Percentiles rank a stretch among this genome's conserved stretches.
phyloP scores from a whole-genome alignment of 2,113 vertebrate species.

The Meleagris gallopavo region DNA sequence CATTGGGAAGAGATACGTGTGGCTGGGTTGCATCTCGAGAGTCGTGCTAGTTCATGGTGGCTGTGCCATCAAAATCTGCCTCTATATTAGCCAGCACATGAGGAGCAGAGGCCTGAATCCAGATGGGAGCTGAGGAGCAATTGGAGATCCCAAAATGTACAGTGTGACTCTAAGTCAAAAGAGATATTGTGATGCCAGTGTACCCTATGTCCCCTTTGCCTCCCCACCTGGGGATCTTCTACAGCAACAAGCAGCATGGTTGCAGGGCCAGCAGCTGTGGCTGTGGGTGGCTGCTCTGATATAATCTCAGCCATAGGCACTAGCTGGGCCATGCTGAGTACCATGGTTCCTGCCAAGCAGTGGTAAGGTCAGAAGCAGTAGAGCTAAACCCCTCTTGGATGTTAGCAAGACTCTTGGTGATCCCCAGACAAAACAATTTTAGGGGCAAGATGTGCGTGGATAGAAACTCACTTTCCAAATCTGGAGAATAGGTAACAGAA shows the following conservation, averaged over 20 bases:
- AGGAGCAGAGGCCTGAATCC: background rate
- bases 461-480: background rate
- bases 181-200: background rate
- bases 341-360: background rate
- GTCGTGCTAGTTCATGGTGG: background rate
- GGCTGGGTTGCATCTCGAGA: background rate
- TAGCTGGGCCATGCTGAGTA: rapidly evolving
- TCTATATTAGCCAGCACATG: rapidly evolving
- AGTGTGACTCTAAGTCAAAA: rapidly evolving
- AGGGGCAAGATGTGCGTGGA: background rate
- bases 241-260: background rate
- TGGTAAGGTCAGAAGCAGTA: rapidly evolving
- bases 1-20: rapidly evolving
- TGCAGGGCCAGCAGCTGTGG: background rate
- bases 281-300: background rate
- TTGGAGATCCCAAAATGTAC: background rate
- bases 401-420: background rate
- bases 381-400: background rate
- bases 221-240: background rate
- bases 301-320: background rate
- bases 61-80: background rate
- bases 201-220: background rate
- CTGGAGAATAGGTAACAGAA: background rate
- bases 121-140: background rate
- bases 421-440: background rate